These are phyloP conservation scores for Pelodiscus sinensis DNA, from an alignment of 2,113 vertebrate genomes.

Conservation along the genomic window DNA sequence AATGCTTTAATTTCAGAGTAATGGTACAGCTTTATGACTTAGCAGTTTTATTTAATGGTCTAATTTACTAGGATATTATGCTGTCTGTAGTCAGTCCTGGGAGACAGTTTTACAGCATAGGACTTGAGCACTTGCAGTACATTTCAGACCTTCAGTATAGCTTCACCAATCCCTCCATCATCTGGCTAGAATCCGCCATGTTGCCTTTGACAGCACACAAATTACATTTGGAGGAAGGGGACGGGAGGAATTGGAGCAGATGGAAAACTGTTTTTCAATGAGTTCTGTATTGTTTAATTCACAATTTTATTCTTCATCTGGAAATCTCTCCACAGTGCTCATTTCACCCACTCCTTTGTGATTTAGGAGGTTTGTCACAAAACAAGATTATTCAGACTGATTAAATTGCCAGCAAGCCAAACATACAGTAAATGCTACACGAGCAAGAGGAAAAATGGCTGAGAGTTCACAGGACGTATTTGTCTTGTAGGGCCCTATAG, in stretches of 20 bases:
- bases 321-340: constrained; percentile 51
- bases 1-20: constrained; percentile 78
- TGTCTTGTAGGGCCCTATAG: background rate
- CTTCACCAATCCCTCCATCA: constrained; percentile 29
- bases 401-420: constrained; percentile 72
- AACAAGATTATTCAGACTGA: constrained; percentile 72
- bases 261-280: constrained; percentile 52
- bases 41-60: constrained; percentile 77
- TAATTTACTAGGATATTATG: constrained; percentile 75
- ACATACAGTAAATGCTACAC: constrained; percentile 60
- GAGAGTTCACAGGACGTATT: background rate
- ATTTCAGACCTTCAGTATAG: constrained; percentile 41
- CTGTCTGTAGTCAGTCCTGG: constrained; percentile 51
- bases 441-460: constrained; percentile 53
- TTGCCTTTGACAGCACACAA: constrained; percentile 18
- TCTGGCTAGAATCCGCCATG: constrained; percentile 50
- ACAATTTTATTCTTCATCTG: constrained; percentile 67
- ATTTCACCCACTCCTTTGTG: constrained; percentile 65
- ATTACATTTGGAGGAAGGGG: constrained; percentile 47
- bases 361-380: constrained; percentile 70
- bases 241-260: constrained; percentile 44
- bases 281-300: constrained; percentile 59
- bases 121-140: constrained; percentile 4
- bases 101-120: constrained; percentile 66
- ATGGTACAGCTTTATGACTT: constrained; percentile 75